Percentiles rank a stretch among this genome's conserved stretches.
Evolutionary conservation across 2,888 invertebrate species (phyloP).

Genomic region (Lycaena phlaeas): DNA sequence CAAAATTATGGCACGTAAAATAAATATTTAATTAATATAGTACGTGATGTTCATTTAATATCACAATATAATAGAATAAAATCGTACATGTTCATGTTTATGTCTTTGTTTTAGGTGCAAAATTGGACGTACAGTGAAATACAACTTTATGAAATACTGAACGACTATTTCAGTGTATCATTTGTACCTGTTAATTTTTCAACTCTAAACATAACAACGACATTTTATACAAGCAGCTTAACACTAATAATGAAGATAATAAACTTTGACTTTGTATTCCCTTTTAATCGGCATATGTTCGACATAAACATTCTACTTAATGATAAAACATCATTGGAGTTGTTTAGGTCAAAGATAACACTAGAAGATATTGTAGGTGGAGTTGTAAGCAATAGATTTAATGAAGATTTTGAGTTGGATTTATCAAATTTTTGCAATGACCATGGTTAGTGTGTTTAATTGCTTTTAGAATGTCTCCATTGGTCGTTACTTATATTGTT

Average conservation of each 20-base stretch:
- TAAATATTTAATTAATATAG: not conserved
- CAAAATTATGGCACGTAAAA: slow-evolving; percentile 45
- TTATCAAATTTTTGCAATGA: slow-evolving; percentile 50
- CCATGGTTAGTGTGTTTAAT: slow-evolving; percentile 33
- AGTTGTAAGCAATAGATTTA: slow-evolving; percentile 42
- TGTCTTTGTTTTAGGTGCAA: slow-evolving; percentile 38
- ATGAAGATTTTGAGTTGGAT: slow-evolving; percentile 41
- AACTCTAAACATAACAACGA: slow-evolving; percentile 31
- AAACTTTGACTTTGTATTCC: slow-evolving; percentile 52
- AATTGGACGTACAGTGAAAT: slow-evolving; percentile 38
- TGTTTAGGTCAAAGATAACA: slow-evolving; percentile 35
- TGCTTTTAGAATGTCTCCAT: not conserved
- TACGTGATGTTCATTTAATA: no score
- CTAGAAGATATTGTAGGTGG: slow-evolving; percentile 43
- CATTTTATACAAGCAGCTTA: slow-evolving; percentile 51
- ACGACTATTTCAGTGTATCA: slow-evolving; percentile 32
- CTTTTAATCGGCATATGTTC: slow-evolving; percentile 43
- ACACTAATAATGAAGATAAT: slow-evolving; percentile 40
- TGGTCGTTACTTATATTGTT: no score
- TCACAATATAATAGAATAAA: not conserved
- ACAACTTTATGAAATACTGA: slow-evolving; percentile 39
- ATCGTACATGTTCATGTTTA: not conserved
- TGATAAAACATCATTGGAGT: slow-evolving; percentile 43
- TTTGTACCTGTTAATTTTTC: slow-evolving; percentile 42
- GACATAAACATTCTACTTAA: slow-evolving; percentile 50